A percentile compares a stretch with the other conserved stretches of the same genome.
phyloP scores from a whole-genome alignment of 2,888 invertebrate genomes.

The Neocrepidodera transversa region DNA sequence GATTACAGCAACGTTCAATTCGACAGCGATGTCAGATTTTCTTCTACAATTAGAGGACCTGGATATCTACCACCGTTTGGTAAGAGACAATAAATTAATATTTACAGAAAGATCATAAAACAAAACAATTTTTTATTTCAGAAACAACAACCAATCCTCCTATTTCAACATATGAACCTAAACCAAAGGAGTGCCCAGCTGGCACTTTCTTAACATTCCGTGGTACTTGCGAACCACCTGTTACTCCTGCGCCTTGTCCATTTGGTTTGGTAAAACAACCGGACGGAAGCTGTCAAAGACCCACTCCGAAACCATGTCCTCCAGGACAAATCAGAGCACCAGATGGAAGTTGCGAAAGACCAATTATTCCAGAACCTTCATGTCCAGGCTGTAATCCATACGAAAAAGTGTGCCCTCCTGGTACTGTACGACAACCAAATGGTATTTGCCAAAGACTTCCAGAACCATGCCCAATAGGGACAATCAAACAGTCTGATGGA shows the following conservation, averaged over 20 bases:
- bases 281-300: constrained; percentile 24
- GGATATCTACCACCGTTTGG: constrained; percentile 57
- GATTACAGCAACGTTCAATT: constrained; percentile 54
- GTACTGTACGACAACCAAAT: constrained; percentile 17
- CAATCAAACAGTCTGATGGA: constrained; percentile 15
- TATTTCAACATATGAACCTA: constrained; percentile 22
- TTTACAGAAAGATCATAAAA: too few relatives aligned
- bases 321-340: constrained; percentile 19
- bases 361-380: constrained; percentile 23
- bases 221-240: constrained; percentile 28
- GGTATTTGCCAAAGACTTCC: constrained; percentile 24
- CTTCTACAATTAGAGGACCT: constrained; percentile 55
- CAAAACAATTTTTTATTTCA: constrained; percentile 16
- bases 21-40: constrained; percentile 52
- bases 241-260: constrained; percentile 33
- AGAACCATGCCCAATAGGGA: constrained; percentile 17
- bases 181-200: constrained; percentile 27
- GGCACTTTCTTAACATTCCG: constrained; percentile 32
- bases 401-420: constrained; percentile 26
- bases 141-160: constrained; percentile 28
- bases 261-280: constrained; percentile 28
- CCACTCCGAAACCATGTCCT: constrained; percentile 29
- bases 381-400: constrained; percentile 29
- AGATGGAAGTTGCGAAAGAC: constrained; percentile 25
- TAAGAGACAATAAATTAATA: constrained; percentile 25